Evolutionary conservation across 2,888 invertebrate genomes (phyloP).

Genomic region (Boloria selene): DNA sequence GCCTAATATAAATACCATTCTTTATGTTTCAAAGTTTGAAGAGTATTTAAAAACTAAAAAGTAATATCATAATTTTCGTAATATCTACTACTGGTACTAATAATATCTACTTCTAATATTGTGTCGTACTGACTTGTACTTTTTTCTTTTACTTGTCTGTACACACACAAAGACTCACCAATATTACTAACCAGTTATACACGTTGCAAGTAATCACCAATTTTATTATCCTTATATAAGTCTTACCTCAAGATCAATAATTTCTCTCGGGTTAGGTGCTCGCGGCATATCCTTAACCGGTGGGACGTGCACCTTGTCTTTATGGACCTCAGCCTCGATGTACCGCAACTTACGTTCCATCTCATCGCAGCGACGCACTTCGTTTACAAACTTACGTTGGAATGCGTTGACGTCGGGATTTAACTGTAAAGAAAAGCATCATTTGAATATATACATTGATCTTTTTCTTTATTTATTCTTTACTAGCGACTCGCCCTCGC

Average conservation of each 20-base stretch:
- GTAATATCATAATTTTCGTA: too few relatives aligned
- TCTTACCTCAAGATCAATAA: slow-evolving; percentile 92
- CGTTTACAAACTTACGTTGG: slow-evolving; percentile 96
- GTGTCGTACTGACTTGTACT: not conserved
- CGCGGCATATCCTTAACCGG: slow-evolving; percentile 89
- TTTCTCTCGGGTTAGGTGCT: slow-evolving; percentile 91
- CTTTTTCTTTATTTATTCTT: too few relatives aligned
- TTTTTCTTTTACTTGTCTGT: too few relatives aligned
- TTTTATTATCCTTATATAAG: not conserved
- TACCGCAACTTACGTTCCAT: slow-evolving; percentile 96
- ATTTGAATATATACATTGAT: not conserved
- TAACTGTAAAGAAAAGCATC: slow-evolving; percentile 82
- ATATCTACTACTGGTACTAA: too few relatives aligned
- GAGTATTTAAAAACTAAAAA: not conserved
- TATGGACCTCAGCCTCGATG: slow-evolving; percentile 92
- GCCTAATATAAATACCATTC: not conserved
- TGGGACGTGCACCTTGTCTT: slow-evolving; percentile 90
- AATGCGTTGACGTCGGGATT: slow-evolving; percentile 94
- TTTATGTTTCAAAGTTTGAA: not conserved
- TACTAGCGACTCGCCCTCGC: too few relatives aligned
- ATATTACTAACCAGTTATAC: not conserved
- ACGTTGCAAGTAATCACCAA: not conserved
- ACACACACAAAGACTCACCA: too few relatives aligned
- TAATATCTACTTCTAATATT: not conserved
- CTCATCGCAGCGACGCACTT: slow-evolving; percentile 95